Percentiles rank a stretch among this genome's conserved stretches.
These are phyloP conservation scores for Myopa tessellatipennis DNA, from an alignment of 2,888 invertebrate genomes.

Conservation along the genomic window DNA sequence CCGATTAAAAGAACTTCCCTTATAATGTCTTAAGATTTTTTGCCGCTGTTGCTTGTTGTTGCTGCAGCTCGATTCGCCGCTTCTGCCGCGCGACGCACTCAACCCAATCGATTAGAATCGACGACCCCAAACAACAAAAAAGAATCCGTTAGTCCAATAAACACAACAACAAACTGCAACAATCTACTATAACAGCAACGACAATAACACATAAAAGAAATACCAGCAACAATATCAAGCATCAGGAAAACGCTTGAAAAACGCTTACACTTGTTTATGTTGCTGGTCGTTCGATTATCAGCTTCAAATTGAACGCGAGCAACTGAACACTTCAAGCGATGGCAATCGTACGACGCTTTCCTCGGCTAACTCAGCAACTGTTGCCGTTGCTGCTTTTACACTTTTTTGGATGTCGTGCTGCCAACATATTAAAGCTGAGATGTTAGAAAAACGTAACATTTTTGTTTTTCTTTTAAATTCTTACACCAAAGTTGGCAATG, in stretches of 20 bases:
- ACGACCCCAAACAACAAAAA: not conserved
- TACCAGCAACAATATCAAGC: not conserved
- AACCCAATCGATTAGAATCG: not conserved
- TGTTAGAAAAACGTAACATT: too few relatives aligned
- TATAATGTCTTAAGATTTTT: too few relatives aligned
- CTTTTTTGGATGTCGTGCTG: not conserved
- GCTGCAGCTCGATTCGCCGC: too few relatives aligned
- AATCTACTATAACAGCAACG: conserved; percentile 16
- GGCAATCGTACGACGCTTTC: not conserved
- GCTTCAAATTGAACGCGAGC: conserved; percentile 13
- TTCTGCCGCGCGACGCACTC: conserved; percentile 5
- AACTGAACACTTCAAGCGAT: conserved; percentile 18
- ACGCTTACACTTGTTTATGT: not conserved
- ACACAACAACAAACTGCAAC: not conserved
- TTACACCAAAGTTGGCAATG: not conserved
- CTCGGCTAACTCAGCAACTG: not conserved
- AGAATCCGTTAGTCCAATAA: not conserved
- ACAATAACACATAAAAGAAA: not conserved
- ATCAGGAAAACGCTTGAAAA: not conserved
- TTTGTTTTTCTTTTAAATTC: too few relatives aligned
- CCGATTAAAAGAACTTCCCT: too few relatives aligned
- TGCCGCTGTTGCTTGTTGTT: too few relatives aligned
- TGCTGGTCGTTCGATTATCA: conserved; percentile 21
- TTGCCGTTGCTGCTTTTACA: not conserved
- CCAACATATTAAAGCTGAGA: too few relatives aligned